Evolutionary conservation across 2,113 vertebrate species (phyloP).

Genomic region (Calyptommatus sinebrachiatus): DNA sequence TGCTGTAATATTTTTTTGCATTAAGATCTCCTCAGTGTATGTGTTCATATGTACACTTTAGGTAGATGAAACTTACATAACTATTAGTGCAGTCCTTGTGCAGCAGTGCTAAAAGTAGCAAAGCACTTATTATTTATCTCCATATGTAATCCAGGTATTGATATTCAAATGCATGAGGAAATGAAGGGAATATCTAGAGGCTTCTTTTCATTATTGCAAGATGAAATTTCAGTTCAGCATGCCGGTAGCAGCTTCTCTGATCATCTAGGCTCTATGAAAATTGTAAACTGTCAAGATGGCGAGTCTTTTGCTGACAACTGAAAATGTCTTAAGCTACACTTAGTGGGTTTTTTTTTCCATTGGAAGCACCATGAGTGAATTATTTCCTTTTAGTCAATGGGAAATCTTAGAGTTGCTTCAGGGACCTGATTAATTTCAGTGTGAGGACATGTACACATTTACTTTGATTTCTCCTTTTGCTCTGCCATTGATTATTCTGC

Average conservation of each 20-base stretch:
- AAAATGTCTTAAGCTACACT: constrained; percentile 18
- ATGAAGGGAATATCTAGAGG: background rate
- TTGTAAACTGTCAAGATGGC: background rate
- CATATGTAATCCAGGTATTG: constrained; percentile 2
- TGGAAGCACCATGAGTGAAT: constrained; percentile 2
- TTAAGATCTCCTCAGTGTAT: too few species aligned
- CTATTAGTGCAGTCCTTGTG: background rate
- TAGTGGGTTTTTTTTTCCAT: background rate
- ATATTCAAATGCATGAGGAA: background rate
- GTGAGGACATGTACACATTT: background rate
- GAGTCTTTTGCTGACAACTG: background rate
- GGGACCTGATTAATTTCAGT: background rate
- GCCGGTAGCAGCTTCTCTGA: constrained; percentile 7
- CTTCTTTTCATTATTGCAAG: constrained; percentile 11
- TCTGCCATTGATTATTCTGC: background rate
- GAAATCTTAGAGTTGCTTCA: constrained; percentile 27
- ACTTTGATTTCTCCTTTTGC: background rate
- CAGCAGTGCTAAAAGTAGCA: constrained; percentile 1
- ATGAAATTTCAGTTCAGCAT: background rate
- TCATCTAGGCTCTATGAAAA: constrained; percentile 9
- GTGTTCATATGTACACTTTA: too few species aligned
- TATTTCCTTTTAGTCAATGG: background rate
- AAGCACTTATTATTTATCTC: constrained; percentile 12
- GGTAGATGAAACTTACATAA: too few species aligned
- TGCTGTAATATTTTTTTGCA: too few species aligned